Evolutionary conservation across 2,797 vertebrate genomes (phyloP).

Genomic region (Momotus momota): DNA sequence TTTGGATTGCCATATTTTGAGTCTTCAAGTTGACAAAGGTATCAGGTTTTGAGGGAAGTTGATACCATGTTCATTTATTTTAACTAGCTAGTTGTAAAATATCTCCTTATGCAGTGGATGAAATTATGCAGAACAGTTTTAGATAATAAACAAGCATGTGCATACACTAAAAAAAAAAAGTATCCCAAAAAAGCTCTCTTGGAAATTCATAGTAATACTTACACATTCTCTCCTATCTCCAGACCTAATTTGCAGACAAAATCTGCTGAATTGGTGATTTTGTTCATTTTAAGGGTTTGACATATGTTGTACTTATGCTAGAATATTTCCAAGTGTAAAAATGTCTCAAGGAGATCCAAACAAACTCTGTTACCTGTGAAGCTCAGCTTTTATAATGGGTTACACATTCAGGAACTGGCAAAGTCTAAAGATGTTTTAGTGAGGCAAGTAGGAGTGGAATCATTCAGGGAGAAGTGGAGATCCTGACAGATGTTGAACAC

Average conservation of each 20-base stretch:
- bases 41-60: neutral
- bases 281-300: neutral
- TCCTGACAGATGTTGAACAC: neutral
- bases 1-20: neutral
- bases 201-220: neutral
- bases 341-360: neutral
- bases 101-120: neutral
- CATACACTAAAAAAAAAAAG: neutral
- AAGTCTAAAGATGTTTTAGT: neutral
- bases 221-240: neutral
- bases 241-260: neutral
- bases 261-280: neutral
- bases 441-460: neutral
- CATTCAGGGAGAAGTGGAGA: neutral
- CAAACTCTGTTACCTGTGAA: neutral
- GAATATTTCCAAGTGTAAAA: neutral
- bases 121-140: neutral
- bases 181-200: neutral
- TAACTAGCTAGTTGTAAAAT: neutral
- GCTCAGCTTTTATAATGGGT: neutral
- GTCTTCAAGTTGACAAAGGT: neutral
- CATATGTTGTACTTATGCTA: neutral
- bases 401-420: neutral
- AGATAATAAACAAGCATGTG: neutral
- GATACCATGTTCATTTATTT: neutral